Conservation (phyloP, 1,140 invertebrate species). For the Grapholita molesta region DNA sequence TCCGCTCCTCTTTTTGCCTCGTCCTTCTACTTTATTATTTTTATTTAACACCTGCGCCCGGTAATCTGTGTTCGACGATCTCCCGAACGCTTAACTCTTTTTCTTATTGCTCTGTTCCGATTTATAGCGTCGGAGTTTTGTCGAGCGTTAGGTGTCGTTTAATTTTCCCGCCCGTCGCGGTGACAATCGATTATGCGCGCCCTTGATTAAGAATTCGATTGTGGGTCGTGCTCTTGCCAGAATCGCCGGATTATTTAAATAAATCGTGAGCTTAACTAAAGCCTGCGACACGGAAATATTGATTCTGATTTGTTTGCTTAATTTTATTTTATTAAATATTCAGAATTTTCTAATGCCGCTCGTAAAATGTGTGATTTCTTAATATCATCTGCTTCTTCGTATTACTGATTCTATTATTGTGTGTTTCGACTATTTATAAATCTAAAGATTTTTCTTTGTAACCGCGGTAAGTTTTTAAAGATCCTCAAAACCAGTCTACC, state of each 20-base stretch:
- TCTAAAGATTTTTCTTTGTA: background rate
- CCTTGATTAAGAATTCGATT: slow-evolving; percentile 52
- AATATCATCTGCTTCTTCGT: background rate
- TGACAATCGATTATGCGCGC: slow-evolving; percentile 71
- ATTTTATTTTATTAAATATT: background rate
- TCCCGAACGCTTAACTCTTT: slow-evolving; percentile 75
- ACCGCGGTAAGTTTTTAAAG: background rate
- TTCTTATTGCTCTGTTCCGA: slow-evolving; percentile 62
- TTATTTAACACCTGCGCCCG: slow-evolving; percentile 75
- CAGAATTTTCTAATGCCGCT: background rate
- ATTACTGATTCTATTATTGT: background rate
- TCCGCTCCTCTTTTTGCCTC: slow-evolving; percentile 66
- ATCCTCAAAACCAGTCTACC: background rate
- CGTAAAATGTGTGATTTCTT: background rate
- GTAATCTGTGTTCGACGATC: slow-evolving; percentile 75
- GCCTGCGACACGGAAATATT: background rate
- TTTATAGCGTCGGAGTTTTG: slow-evolving; percentile 66
- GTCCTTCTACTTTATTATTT: slow-evolving; percentile 73
- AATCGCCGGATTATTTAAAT: slow-evolving; percentile 10
- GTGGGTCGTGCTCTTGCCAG: slow-evolving; percentile 20
- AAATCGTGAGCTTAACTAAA: background rate
- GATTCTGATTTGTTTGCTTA: background rate
- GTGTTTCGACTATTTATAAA: background rate
- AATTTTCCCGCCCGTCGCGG: slow-evolving; percentile 62
- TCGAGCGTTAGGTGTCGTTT: slow-evolving; percentile 67